Evolutionary conservation across 2,113 vertebrate species (phyloP).

Genomic region (Oxyura jamaicensis): DNA sequence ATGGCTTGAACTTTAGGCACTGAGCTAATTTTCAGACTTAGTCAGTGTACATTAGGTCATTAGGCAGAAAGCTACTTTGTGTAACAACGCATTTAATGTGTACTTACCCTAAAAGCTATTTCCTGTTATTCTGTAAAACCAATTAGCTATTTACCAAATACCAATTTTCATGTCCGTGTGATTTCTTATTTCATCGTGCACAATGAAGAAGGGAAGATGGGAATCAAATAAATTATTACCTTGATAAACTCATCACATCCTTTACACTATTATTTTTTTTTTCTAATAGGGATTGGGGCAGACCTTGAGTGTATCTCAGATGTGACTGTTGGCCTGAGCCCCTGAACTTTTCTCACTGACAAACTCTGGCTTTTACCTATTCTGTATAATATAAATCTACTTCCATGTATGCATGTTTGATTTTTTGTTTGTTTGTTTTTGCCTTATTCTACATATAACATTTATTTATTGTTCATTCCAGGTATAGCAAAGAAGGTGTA

Average conservation of each 20-base stretch:
- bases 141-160: constrained; percentile 65
- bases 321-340: background rate
- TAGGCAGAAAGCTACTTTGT: constrained; percentile 59
- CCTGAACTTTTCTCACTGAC: background rate
- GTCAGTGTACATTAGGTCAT: constrained; percentile 43
- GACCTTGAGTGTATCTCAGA: background rate
- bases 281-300: background rate
- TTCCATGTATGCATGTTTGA: background rate
- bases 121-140: constrained; percentile 65
- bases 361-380: background rate
- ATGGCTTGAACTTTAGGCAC: constrained; percentile 10
- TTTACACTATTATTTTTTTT: background rate
- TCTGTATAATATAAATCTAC: background rate
- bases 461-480: background rate
- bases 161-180: background rate
- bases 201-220: background rate
- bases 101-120: constrained; percentile 65
- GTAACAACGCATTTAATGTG: constrained; percentile 38
- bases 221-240: background rate
- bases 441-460: background rate
- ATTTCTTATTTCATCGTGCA: background rate
- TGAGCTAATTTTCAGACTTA: constrained; percentile 36
- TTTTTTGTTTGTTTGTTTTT: background rate
- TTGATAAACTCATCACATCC: background rate
- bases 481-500: background rate